Conservation (phyloP, 2,113 vertebrate species). For the Pipa parva region DNA sequence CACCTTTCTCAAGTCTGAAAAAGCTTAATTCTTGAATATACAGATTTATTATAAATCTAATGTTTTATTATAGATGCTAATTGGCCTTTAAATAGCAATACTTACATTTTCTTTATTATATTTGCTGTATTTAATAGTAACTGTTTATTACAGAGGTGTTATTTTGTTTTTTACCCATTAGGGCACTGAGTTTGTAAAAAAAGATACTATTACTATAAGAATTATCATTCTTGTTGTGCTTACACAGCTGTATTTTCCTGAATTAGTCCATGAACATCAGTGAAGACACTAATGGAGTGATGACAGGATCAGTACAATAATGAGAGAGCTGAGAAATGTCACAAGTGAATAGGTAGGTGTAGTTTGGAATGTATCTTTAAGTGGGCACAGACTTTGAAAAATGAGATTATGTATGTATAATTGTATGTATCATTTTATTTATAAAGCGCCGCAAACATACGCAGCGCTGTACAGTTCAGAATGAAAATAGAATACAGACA, state of each 20-base stretch:
- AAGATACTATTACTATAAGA: constrained; percentile 56
- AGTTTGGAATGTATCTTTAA: constrained; percentile 56
- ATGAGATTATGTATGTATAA: no score
- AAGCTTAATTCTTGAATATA: no score
- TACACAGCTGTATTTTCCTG: constrained; percentile 64
- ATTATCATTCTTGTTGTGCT: constrained; percentile 62
- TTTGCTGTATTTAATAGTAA: no score
- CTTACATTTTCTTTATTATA: no score
- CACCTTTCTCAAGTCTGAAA: no score
- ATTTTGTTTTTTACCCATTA: constrained; percentile 54
- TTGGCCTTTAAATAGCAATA: no score
- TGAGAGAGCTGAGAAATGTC: constrained; percentile 51
- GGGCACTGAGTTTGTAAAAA: constrained; percentile 57
- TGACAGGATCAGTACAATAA: constrained; percentile 61
- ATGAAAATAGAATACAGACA: no score
- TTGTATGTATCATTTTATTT: no score
- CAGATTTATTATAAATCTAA: no score
- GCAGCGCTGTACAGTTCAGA: no score
- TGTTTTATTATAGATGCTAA: no score
- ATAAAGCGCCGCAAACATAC: no score
- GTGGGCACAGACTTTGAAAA: constrained; percentile 41
- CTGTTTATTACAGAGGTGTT: constrained; percentile 50
- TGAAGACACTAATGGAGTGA: constrained; percentile 58
- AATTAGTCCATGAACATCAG: constrained; percentile 51
- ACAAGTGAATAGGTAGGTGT: constrained; percentile 23